A percentile compares a stretch with the other conserved stretches of the same genome.
These are phyloP conservation scores for Lasiommata megera DNA, from an alignment of 2,888 invertebrate genomes.

Conservation along the genomic window DNA sequence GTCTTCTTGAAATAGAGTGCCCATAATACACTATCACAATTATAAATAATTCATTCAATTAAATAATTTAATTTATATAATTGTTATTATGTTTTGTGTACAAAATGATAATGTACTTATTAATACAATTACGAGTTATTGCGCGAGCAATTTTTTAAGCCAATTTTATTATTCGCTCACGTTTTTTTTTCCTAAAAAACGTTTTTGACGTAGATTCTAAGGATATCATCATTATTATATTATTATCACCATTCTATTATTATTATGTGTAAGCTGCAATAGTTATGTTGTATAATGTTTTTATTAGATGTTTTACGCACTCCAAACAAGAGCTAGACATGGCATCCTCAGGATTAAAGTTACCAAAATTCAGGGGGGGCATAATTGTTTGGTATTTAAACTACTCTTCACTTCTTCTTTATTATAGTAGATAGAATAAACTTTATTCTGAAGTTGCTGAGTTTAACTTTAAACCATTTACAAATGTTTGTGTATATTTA, in stretches of 20 bases:
- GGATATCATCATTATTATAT: slow-evolving; percentile 3
- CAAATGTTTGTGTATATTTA: neutral
- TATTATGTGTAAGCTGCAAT: neutral
- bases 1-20: too few species aligned
- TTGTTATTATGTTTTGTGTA: slow-evolving; percentile 1
- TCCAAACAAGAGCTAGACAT: neutral
- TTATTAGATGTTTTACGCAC: slow-evolving; percentile 6
- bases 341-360: neutral
- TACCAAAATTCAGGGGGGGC: neutral
- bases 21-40: slow-evolving; percentile 7
- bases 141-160: neutral
- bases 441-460: neutral
- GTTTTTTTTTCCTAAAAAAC: slow-evolving; percentile 10
- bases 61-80: slow-evolving; percentile 5
- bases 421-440: too few species aligned
- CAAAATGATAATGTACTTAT: slow-evolving; percentile 20
- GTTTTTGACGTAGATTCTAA: slow-evolving; percentile 14
- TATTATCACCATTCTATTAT: too few species aligned
- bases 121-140: slow-evolving; percentile 5
- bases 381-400: too few species aligned
- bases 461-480: neutral
- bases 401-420: too few species aligned
- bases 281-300: slow-evolving; percentile 12
- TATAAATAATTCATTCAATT: neutral
- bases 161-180: slow-evolving; percentile 1